Percentiles rank a stretch among this genome's conserved stretches.
Evolutionary conservation across 2,888 invertebrate species (phyloP).

Genomic region (Oligia fasciuncula): DNA sequence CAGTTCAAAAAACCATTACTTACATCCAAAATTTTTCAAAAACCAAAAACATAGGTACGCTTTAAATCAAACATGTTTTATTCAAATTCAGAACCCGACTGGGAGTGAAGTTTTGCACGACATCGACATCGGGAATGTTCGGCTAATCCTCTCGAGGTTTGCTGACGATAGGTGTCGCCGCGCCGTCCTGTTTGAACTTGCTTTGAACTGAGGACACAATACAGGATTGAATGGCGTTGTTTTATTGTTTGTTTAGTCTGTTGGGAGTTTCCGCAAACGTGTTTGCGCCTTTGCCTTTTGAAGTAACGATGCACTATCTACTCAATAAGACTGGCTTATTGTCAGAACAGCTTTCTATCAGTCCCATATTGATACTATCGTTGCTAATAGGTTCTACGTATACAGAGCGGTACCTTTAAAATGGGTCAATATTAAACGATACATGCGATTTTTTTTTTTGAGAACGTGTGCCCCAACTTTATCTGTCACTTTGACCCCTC

Average conservation of each 20-base stretch:
- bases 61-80: constrained; percentile 32
- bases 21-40: background rate
- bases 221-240: constrained; percentile 37
- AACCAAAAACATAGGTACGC: background rate
- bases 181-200: constrained; percentile 38
- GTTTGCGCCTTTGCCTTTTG: constrained; percentile 25
- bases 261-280: constrained; percentile 33
- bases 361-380: background rate
- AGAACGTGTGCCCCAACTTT: background rate
- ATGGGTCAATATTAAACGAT: background rate
- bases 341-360: background rate
- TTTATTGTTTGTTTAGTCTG: constrained; percentile 55
- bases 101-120: constrained; percentile 27
- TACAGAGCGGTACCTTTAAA: background rate
- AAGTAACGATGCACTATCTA: background rate
- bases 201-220: constrained; percentile 40
- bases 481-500: background rate
- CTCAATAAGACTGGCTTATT: background rate
- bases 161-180: constrained; percentile 42
- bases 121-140: constrained; percentile 54
- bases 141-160: constrained; percentile 46
- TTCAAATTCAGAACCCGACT: constrained; percentile 33
- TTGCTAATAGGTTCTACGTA: too few relatives aligned
- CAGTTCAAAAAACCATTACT: too few relatives aligned
- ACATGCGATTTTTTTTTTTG: background rate